Conservation (phyloP, 2,113 vertebrate species). For the Henicopernis longicauda region DNA sequence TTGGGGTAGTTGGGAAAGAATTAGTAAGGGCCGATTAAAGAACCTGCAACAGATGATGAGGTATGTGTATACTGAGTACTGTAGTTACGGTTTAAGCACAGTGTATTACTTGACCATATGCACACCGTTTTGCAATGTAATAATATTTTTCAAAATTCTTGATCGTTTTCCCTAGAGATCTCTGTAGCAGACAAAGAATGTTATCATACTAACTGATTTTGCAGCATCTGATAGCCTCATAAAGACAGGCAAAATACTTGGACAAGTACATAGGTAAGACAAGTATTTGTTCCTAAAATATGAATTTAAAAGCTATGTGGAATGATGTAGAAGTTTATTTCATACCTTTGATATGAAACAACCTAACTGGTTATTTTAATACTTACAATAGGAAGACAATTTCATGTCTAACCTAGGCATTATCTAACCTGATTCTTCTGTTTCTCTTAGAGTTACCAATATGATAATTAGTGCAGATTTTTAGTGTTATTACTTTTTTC, state of each 20-base stretch:
- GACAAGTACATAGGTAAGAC: not conserved
- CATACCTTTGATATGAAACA: not conserved
- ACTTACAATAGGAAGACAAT: not conserved
- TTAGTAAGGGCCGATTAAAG: not conserved
- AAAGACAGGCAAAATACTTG: not conserved
- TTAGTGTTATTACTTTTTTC: not conserved
- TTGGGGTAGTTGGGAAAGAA: not conserved
- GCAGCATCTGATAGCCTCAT: not conserved
- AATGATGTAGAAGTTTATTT: not conserved
- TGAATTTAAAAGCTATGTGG: not conserved
- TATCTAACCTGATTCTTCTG: not conserved
- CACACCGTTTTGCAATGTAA: not conserved
- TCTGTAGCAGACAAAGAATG: not conserved
- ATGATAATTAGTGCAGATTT: not conserved
- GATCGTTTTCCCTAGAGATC: not conserved
- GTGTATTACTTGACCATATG: not conserved
- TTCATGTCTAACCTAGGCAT: not conserved
- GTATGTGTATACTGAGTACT: not conserved
- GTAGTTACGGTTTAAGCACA: not conserved
- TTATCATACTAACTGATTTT: not conserved
- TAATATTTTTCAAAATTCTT: not conserved
- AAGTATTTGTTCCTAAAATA: not conserved
- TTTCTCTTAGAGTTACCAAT: not conserved
- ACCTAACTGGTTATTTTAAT: not conserved
- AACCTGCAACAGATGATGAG: not conserved